Conservation (phyloP, 2,888 invertebrate species). For the Erebia aethiops region DNA sequence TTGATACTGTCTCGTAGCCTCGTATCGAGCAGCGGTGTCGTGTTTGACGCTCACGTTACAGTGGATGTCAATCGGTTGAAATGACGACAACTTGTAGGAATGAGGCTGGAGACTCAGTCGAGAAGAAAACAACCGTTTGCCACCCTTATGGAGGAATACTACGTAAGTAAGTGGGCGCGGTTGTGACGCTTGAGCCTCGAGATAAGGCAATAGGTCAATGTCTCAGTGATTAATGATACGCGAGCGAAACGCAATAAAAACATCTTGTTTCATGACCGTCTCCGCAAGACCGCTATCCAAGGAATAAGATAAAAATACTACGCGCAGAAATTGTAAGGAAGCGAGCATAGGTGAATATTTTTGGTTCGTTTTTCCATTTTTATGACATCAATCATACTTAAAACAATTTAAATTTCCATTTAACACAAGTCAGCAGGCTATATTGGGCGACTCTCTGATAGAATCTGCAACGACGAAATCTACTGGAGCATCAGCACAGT, state of each 20-base stretch:
- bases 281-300: constrained; percentile 25
- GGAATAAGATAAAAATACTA: constrained; percentile 20
- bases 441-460: too few species aligned
- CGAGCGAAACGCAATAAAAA: constrained; percentile 63
- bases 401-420: too few species aligned
- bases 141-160: constrained; percentile 11
- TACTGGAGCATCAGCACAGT: too few species aligned
- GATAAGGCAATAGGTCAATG: constrained; percentile 54
- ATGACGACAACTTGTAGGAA: too few species aligned
- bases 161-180: constrained; percentile 60
- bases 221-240: constrained; percentile 48
- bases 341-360: constrained; percentile 6
- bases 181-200: constrained; percentile 61
- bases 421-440: too few species aligned
- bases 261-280: constrained; percentile 44
- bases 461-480: too few species aligned
- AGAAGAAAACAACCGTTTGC: background rate
- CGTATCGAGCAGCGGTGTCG: too few species aligned
- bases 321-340: constrained; percentile 5
- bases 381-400: background rate
- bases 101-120: too few species aligned
- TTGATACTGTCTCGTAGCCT: too few species aligned
- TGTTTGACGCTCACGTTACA: background rate
- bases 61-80: background rate
- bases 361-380: background rate